phyloP scores from a whole-genome alignment of 2,888 invertebrate species.

The Protophormia terraenovae region DNA sequence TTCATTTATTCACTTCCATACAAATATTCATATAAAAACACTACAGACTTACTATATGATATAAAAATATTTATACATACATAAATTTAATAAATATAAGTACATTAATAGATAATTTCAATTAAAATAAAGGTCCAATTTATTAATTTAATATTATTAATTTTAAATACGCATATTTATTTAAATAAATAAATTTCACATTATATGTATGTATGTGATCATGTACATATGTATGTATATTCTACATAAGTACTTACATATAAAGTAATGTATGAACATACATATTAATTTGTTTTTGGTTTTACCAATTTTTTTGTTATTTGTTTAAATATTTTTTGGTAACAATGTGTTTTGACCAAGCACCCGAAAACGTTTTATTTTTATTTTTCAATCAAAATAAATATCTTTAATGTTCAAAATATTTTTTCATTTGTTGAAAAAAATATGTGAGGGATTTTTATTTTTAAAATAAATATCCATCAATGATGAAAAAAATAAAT shows the following conservation, averaged over 20 bases:
- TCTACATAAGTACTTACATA: neutral
- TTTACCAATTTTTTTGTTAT: neutral
- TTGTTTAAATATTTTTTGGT: neutral
- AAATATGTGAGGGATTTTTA: no score
- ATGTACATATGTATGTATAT: no score
- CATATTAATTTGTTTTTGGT: neutral
- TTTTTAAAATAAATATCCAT: no score
- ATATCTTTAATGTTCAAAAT: no score
- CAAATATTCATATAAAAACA: neutral
- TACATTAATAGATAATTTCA: neutral
- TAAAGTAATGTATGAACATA: neutral
- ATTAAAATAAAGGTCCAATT: conserved; percentile 43
- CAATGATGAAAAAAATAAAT: no score
- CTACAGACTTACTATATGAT: neutral
- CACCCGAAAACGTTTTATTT: no score
- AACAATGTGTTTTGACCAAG: neutral
- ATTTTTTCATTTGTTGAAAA: no score
- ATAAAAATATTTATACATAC: neutral
- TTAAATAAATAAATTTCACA: neutral
- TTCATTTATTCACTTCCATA: neutral
- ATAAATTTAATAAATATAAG: neutral
- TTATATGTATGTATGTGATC: no score
- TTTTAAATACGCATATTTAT: neutral
- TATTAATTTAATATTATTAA: neutral
- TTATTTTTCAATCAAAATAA: no score